phyloP scores from a whole-genome alignment of 2,888 invertebrate species.

The Melinopterus prodromus region DNA sequence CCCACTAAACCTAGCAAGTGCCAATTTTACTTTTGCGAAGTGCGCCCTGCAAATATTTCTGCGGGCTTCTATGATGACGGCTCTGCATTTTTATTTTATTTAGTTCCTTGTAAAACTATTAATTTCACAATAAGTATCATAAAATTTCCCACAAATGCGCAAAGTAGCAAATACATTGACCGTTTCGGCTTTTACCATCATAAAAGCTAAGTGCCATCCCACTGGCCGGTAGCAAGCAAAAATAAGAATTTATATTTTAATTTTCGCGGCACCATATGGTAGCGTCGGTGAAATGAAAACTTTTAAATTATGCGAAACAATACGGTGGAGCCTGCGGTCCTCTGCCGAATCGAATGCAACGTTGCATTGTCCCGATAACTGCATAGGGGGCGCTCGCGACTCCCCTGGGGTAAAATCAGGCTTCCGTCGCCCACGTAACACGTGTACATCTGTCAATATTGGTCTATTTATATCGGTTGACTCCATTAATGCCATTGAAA shows the following conservation, averaged over 20 bases:
- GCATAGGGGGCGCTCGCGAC: neutral
- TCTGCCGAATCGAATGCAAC: slow-evolving; percentile 8
- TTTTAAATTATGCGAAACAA: slow-evolving; percentile 45
- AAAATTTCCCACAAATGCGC: too few relatives aligned
- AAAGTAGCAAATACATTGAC: too few relatives aligned
- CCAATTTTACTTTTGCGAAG: too few relatives aligned
- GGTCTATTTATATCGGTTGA: slow-evolving; percentile 4
- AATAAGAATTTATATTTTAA: slow-evolving; percentile 41
- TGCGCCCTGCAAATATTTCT: too few relatives aligned
- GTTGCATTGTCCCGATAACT: slow-evolving; percentile 4
- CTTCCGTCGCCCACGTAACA: neutral
- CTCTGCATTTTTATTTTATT: too few relatives aligned
- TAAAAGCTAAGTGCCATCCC: neutral
- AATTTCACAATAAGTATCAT: too few relatives aligned
- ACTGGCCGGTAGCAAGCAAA: neutral
- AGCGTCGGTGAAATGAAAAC: slow-evolving; percentile 43
- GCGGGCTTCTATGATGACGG: too few relatives aligned
- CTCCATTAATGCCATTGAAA: neutral
- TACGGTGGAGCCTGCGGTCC: slow-evolving; percentile 21
- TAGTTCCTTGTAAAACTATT: too few relatives aligned
- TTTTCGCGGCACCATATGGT: slow-evolving; percentile 43
- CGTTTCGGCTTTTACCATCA: neutral
- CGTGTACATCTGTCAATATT: slow-evolving; percentile 4
- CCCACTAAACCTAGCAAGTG: too few relatives aligned
- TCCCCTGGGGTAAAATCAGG: neutral